Evolutionary conservation across 2,113 vertebrate species (phyloP), one percentile per base, ranked within the genome.

Genomic region (Dasyornis broadbenti): DNA sequence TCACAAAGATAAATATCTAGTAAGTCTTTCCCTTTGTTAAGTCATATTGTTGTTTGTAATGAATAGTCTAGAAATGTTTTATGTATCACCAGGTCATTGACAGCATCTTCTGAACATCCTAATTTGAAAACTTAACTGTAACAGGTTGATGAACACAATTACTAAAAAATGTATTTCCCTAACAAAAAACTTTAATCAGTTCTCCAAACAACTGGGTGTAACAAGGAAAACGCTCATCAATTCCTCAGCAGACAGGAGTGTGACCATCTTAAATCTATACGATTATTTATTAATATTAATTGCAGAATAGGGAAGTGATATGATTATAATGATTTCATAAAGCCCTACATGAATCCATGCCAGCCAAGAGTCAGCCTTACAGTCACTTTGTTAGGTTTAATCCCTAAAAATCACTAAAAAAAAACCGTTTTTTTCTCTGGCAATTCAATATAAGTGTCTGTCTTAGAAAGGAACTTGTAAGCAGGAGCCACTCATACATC

Each of bases 371-470:
- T 57, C 47, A 83, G 13, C 3, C 17, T 49, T 40, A 20, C 1
- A 19, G 37, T 37, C 21, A 37, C 4, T 75, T 53, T 69, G 8
- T 37, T 37, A 66, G 3, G 11, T 47, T 31, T 26, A 61, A 10
- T 49, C 24, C 9, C 45, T 72, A 69, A 82, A 86, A 44, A 8
- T 57, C 15, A 40, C 26, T 28, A 35, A 2, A 70, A 72, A 79
- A 56, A 52, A 6, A 14, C 0, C 1, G 0, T 9, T 54, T 63
- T 20, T 60, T 28, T 21, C 15, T 19, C 17, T 66, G 15, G 3
- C 9, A 45, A 31, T 64, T 90, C 11, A 59, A 47, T 2, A 5
- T 6, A 14, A 44, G 13, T 18, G 6, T 16, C 7, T 66, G 14
- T 23, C 11, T 72, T 63, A 33, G 26, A 77, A 89, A 40, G 16